Base-by-base conservation (phyloP, 2,888 invertebrate genomes). In the Elysia crispata region DNA sequence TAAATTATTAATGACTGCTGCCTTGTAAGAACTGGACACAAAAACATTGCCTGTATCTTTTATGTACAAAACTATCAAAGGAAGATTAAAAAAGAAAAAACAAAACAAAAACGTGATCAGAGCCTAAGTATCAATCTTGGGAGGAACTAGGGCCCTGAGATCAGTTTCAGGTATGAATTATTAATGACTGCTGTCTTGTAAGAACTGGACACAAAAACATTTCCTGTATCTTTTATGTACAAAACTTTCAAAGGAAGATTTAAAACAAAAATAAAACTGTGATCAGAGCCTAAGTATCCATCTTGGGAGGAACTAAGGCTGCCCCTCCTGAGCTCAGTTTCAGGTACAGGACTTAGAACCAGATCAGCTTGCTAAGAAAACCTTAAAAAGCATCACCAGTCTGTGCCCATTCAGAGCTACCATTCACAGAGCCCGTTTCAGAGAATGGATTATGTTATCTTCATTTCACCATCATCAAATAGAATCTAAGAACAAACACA, bases 401-500 rank as follows among this genome's bases (percentile, higher is more conserved):
- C 30, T 18, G 5, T 28, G 30, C 23, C 62, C 49, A 1, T 31
- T n/a, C 20, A 75, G 62, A 62, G 75, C 75, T n/a, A 25, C 62
- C 31, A 15, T 31, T 25, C 60, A 31, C 62, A 62, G 30, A 33
- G n/a, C 54, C 73, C 13, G 13, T 1, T 23, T 73, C 73, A 73
- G 73, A 73, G 73, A 73, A 73, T 73, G 73, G 73, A 73, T 73
- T 73, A 73, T 18, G 73, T 28, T 73, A 18, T 13, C 23, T 30
- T 18, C 25, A 41, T 41, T 41, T 41, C 41, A 41, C 8, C n/a
- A 75, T 5, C 8, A n/a, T 8, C 1, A 73, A 25, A 49, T n/a
- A 11, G 1, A 62, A 57, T 20, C 25, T 25, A 6, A 74, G 31
- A 28, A 74, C 54, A 74, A 74, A 54, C 60, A 15, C 30, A 18